Evolutionary conservation across 2,888 invertebrate genomes (phyloP), one percentile per base, ranked within the genome.

Genomic region (Pseudococcus longispinus): DNA sequence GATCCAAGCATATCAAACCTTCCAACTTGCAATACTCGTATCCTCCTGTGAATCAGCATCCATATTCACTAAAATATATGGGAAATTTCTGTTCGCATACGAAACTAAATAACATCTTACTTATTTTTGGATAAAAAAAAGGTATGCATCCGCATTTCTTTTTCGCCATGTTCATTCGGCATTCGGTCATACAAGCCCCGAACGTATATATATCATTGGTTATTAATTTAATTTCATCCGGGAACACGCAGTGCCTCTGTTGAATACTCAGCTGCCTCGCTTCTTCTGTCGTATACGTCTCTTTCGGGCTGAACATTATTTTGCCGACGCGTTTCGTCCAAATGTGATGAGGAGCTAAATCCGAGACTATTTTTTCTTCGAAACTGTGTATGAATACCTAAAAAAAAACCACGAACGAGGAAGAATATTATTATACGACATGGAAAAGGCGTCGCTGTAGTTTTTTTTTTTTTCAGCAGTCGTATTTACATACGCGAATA

Each of bases 281-380:
- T 89, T 95, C 95, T 87, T 93, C 93, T 0, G 95, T 95, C 0
- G 95, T 95, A 90, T 95, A 95, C 0, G 95, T 95, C 90, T 94
- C 94, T 89, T 95, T 95, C 32, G 95, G 94, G 0, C 94, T 94
- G 90, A 95, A 94, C 0, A 93, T 92, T 0, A 94, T 92, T 89
- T 92, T 92, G 88, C 92, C 92, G 1, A 94, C 93, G 23, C 92
- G 91, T 13, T 92, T 92, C 77, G 93, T 93, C 95, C 95, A 95
- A 1, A 93, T 91, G 88, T 94, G 94, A 89, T 95, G 95, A 0
- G 95, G 93, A 89, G 93, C 93, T 89, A 93, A 92, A 89, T 95
- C 95, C 37, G 94, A 90, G 0, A 94, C 94, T 0, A 95, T 94
- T 90, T 94, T 93, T 90, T 95, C 95, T 89, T 95, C 94, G 0